A percentile compares a stretch with the other conserved stretches of the same genome.
These are phyloP conservation scores for Collichthys lucidus DNA, from an alignment of 2,113 vertebrate genomes.

Conservation along the genomic window DNA sequence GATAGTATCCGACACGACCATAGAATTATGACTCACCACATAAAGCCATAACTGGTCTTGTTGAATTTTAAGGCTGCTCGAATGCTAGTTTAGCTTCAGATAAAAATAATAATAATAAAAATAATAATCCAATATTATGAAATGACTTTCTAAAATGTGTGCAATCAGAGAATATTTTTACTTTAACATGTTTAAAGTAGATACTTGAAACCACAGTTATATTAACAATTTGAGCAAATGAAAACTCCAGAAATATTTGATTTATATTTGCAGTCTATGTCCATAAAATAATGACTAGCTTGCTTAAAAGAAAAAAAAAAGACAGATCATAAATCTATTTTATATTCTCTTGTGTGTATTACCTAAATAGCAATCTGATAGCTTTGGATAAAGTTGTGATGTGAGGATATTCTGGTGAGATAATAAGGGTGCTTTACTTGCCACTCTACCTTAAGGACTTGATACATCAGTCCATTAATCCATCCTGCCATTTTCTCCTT, in stretches of 20 bases:
- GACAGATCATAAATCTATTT: constrained; percentile 76
- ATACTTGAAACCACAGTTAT: constrained; percentile 81
- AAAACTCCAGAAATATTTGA: constrained; percentile 72
- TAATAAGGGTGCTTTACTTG: constrained; percentile 80
- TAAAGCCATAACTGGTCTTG: constrained; percentile 81
- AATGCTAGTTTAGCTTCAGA: constrained; percentile 61
- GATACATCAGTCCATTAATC: constrained; percentile 63
- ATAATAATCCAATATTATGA: constrained; percentile 52
- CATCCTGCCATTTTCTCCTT: constrained; percentile 57
- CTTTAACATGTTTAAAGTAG: constrained; percentile 75
- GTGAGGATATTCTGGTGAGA: constrained; percentile 69
- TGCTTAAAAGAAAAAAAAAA: constrained; percentile 56
- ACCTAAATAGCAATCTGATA: constrained; percentile 76
- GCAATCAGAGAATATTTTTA: constrained; percentile 80
- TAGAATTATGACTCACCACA: constrained; percentile 58
- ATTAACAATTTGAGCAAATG: constrained; percentile 71
- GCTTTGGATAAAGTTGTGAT: constrained; percentile 69
- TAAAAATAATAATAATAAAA: constrained; percentile 13
- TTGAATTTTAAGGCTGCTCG: constrained; percentile 66
- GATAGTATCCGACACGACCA: constrained; percentile 47
- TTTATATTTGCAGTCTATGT: constrained; percentile 77
- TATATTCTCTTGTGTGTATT: constrained; percentile 79
- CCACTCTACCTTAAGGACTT: constrained; percentile 80
- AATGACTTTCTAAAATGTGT: constrained; percentile 67
- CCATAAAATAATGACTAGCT: constrained; percentile 69